Conservation (phyloP, 2,113 vertebrate genomes). For the Atlantisia rogersi region DNA sequence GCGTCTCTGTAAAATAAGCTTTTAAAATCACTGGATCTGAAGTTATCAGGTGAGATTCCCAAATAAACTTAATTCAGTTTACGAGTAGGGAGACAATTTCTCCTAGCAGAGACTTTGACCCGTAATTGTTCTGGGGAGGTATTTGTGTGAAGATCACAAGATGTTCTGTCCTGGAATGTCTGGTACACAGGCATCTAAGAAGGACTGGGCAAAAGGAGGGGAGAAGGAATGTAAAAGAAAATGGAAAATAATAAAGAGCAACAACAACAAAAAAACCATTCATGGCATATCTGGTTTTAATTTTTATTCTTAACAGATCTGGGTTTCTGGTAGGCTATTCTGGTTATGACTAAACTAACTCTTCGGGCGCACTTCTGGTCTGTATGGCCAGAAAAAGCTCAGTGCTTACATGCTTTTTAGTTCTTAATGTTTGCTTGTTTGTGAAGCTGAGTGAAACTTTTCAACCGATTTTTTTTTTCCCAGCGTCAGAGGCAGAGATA, state of each 20-base stretch:
- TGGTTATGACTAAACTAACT: slow-evolving; percentile 45
- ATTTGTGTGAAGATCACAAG: not conserved
- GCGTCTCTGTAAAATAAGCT: not conserved
- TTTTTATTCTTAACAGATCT: slow-evolving; percentile 52
- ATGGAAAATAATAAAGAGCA: slow-evolving; percentile 31
- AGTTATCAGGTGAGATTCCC: not conserved
- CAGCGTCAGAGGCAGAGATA: accelerated
- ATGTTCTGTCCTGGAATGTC: slow-evolving; percentile 41
- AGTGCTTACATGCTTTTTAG: not conserved
- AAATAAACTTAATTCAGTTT: not conserved
- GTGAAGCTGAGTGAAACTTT: not conserved
- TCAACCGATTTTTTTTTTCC: not conserved
- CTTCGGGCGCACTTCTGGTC: not conserved
- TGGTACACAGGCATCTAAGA: slow-evolving; percentile 53
- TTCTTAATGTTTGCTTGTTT: not conserved
- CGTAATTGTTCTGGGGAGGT: not conserved
- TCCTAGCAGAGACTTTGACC: not conserved
- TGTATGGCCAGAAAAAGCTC: slow-evolving; percentile 12
- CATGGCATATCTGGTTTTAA: slow-evolving; percentile 50
- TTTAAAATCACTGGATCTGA: not conserved
- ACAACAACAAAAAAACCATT: slow-evolving; percentile 16
- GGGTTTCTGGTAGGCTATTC: slow-evolving; percentile 46
- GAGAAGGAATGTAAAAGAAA: slow-evolving; percentile 58
- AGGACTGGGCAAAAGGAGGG: slow-evolving; percentile 18
- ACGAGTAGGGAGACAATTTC: not conserved